Conservation (phyloP, 2,797 vertebrate species). For the Halcyon badia region DNA sequence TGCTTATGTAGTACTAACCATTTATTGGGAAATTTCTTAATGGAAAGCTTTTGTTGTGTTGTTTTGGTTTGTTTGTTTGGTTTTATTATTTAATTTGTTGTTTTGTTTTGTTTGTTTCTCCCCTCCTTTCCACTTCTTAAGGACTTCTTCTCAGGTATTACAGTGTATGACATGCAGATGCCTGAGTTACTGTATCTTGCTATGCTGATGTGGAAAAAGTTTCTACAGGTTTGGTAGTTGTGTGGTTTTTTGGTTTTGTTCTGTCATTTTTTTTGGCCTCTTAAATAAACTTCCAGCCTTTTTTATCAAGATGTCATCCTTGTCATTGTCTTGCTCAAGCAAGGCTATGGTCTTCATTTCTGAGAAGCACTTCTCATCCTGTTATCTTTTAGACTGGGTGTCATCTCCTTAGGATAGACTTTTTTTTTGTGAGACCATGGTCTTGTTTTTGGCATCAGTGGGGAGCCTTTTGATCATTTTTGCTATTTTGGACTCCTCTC, state of each 20-base stretch:
- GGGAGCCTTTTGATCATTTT: not conserved
- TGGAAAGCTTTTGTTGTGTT: not conserved
- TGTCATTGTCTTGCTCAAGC: not conserved
- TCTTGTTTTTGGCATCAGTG: not conserved
- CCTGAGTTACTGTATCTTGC: not conserved
- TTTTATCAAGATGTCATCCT: not conserved
- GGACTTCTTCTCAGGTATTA: not conserved
- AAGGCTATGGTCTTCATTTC: not conserved
- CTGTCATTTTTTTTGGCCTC: not conserved
- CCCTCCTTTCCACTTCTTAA: not conserved
- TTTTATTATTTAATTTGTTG: not conserved
- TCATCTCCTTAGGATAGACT: not conserved
- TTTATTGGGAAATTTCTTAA: not conserved
- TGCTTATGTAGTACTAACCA: not conserved
- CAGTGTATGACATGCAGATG: not conserved
- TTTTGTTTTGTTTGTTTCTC: not conserved
- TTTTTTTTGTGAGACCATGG: not conserved
- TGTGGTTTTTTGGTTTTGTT: not conserved
- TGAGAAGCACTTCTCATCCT: not conserved
- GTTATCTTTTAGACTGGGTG: not conserved
- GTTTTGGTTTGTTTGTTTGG: accelerated
- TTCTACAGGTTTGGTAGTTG: not conserved
- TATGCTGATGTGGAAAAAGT: not conserved
- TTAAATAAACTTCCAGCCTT: not conserved
- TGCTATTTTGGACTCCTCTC: not conserved